Evolutionary conservation across 1,140 invertebrate species (phyloP).

Genomic region (Carcinoscorpius rotundicauda): DNA sequence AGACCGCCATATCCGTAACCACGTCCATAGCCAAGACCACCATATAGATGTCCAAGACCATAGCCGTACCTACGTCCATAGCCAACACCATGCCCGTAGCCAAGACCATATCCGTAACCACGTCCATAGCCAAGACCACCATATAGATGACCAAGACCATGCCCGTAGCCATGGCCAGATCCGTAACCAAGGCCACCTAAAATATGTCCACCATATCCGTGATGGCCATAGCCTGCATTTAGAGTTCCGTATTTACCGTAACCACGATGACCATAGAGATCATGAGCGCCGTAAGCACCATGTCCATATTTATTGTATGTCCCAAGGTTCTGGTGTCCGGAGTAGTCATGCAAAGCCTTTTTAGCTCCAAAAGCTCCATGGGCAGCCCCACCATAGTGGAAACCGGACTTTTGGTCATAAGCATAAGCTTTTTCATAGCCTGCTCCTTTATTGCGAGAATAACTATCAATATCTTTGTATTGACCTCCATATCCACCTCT

Average conservation of each 20-base stretch:
- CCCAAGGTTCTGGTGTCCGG: constrained; percentile 16
- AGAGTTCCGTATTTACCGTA: constrained; percentile 9
- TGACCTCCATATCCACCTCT: constrained; percentile 1
- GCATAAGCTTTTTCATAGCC: constrained; percentile 18
- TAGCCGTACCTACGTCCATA: no score
- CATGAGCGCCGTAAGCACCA: constrained; percentile 9
- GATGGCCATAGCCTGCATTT: constrained; percentile 8
- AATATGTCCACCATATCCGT: not conserved
- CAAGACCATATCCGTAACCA: no score
- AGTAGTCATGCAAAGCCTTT: constrained; percentile 3
- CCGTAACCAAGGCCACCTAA: no score
- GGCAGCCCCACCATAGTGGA: constrained; percentile 8
- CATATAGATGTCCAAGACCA: no score
- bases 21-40: no score
- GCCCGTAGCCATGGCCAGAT: no score
- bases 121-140: no score
- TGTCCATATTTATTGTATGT: constrained; percentile 10
- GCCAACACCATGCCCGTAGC: no score
- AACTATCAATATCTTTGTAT: constrained; percentile 15
- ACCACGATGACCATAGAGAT: constrained; percentile 8
- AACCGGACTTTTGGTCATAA: constrained; percentile 17
- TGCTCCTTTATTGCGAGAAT: constrained; percentile 14
- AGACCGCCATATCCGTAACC: no score
- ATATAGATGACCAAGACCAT: no score
- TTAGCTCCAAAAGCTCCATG: constrained; percentile 12